Evolutionary conservation across 2,888 invertebrate species (phyloP), one percentile per base, ranked within the genome.

Genomic region (Alloplasta piceator): DNA sequence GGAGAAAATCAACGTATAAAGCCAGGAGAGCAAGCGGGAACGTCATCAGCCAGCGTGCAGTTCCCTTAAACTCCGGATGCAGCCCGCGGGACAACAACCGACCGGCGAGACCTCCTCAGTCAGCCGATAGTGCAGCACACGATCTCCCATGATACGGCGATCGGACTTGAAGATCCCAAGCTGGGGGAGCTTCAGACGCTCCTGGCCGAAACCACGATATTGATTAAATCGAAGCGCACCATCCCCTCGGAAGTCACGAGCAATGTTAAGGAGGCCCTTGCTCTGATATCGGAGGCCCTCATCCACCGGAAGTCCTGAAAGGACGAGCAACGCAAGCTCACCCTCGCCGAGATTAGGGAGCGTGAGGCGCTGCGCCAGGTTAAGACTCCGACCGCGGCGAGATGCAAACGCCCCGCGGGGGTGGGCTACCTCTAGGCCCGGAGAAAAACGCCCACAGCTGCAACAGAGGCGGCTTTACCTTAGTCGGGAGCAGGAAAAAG

Each of bases 221-320:
- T 26, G 39, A 64, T 64, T 48, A 56, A 77, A 55, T 5, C 43
- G 63, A 77, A 71, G 46, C 56, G 64, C 4, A 77, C 71, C 3
- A 64, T 71, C 38, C 64, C 64, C 38, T 56, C 66, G 64, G 71
- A 77, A 39, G 77, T n/a, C n/a, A n/a, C n/a, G n/a, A n/a, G n/a
- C n/a, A n/a, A n/a, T n/a, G n/a, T n/a, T n/a, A n/a, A n/a, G 38
- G 58, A 77, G 55, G 76, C 76, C n/a, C 58, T 63, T 9, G 43
- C 36, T 14, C 41, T 64, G 14, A 12, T 76, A 43, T 3, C 55
- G 1, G 76, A 61, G n/a, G 14, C 52, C 14, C 63, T 76, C 12
- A 43, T 50, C 9, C 46, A 50, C 61, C 58, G 67, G 9, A 60
- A 75, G 50, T 41, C 50, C 61, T 60, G 75, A n/a, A n/a, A n/a